A percentile compares a stretch with the other conserved stretches of the same genome.
These are phyloP conservation scores for Agrochola circellaris DNA, from an alignment of 2,888 invertebrate species.

Conservation along the genomic window DNA sequence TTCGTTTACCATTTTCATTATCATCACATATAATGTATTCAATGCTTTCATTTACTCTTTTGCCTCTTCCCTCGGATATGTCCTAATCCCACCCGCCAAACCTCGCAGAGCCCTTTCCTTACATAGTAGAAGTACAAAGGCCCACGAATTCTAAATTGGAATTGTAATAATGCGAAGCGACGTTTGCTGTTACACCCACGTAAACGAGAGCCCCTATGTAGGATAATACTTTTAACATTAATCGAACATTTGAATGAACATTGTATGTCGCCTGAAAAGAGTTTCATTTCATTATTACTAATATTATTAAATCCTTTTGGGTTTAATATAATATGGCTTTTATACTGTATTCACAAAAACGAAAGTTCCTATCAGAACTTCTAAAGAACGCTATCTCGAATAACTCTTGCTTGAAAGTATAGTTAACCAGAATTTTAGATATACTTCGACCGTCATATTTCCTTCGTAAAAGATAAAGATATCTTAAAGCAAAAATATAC, in stretches of 20 bases:
- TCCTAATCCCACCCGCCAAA: constrained; percentile 3
- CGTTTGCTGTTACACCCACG: constrained; percentile 34
- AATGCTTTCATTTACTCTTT: constrained; percentile 8
- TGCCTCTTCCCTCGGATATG: background rate
- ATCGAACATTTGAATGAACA: background rate
- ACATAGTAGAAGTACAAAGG: constrained; percentile 6
- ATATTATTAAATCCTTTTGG: background rate
- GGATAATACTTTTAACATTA: constrained; percentile 25
- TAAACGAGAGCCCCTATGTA: constrained; percentile 7
- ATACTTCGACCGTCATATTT: background rate
- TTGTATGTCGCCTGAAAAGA: constrained; percentile 13
- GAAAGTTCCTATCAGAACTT: background rate
- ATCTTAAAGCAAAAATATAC: background rate
- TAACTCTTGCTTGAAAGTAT: background rate
- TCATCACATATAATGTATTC: background rate
- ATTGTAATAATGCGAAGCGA: constrained; percentile 39
- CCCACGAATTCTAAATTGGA: constrained; percentile 25
- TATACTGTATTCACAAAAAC: background rate
- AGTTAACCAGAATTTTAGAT: too few species aligned
- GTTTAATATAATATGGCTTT: background rate
- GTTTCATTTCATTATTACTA: background rate
- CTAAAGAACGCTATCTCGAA: background rate
- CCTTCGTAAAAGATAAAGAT: background rate
- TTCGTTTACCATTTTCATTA: background rate
- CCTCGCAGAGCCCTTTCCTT: constrained; percentile 15